A percentile compares a stretch with the other conserved stretches of the same genome.
These are phyloP conservation scores for Perithous albicinctus DNA, from an alignment of 2,888 invertebrate genomes.

Conservation along the genomic window DNA sequence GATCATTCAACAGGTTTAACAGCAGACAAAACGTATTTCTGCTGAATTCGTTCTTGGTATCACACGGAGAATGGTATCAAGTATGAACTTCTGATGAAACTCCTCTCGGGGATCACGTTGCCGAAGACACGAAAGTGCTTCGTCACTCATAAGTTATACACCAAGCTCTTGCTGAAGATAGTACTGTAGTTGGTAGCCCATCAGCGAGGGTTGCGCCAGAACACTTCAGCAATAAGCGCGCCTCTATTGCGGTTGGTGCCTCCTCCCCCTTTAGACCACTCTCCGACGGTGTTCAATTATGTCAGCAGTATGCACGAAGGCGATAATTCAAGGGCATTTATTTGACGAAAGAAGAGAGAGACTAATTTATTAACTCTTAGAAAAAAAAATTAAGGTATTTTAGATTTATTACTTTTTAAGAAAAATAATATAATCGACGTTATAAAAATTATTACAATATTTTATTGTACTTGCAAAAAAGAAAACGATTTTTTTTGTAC, in stretches of 20 bases:
- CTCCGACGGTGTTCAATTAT: conserved; percentile 43
- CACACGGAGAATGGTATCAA: neutral
- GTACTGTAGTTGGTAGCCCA: neutral
- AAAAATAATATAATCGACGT: no score
- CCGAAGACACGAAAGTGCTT: conserved; percentile 42
- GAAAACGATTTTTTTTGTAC: no score
- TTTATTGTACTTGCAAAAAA: no score
- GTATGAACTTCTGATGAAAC: conserved; percentile 40
- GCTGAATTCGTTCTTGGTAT: neutral
- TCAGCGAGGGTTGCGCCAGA: conserved; percentile 32
- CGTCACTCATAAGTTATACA: conserved; percentile 61
- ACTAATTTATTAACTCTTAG: no score
- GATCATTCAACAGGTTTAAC: neutral
- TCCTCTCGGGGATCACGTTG: conserved; percentile 48
- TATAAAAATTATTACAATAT: no score
- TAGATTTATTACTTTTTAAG: no score
- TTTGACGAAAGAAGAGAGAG: conserved; percentile 18
- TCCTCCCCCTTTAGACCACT: conserved; percentile 26
- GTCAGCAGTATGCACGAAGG: neutral
- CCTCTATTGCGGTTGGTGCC: conserved; percentile 45
- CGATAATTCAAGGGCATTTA: neutral
- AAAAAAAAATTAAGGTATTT: no score
- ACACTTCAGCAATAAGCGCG: conserved; percentile 50
- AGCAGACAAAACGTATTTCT: neutral
- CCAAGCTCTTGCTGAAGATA: conserved; percentile 2